A percentile compares a stretch with the other conserved stretches of the same genome.
These are phyloP conservation scores for Nansenia antarctica DNA, from an alignment of 2,113 vertebrate species.

Conservation along the genomic window DNA sequence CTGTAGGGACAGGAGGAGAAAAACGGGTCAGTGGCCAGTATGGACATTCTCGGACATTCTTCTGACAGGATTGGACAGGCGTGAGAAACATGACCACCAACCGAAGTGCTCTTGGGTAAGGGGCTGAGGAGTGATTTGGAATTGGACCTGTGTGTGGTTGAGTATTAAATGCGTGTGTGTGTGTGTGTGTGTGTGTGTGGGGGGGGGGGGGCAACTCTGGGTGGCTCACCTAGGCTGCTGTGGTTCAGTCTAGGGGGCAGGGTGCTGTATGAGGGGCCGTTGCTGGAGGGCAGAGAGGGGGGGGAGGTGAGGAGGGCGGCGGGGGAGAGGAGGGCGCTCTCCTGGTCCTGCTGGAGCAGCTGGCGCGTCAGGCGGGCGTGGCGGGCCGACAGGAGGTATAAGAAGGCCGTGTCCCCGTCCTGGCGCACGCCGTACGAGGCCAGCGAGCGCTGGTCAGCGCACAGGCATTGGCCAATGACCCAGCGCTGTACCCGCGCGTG, in stretches of 20 bases:
- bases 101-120: too few species aligned
- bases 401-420: conserved; percentile 85
- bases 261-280: conserved; percentile 63
- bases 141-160: too few species aligned
- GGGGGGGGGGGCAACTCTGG: neutral
- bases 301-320: neutral
- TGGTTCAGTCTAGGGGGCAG: conserved; percentile 67
- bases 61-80: too few species aligned
- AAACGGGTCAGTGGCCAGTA: conserved; percentile 1
- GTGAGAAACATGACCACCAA: too few species aligned
- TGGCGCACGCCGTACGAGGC: conserved; percentile 83
- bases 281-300: conserved; percentile 12
- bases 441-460: conserved; percentile 79
- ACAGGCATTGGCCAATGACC: conserved; percentile 89
- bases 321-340: conserved; percentile 62
- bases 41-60: too few species aligned
- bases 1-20: conserved; percentile 29
- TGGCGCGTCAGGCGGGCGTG: conserved; percentile 74
- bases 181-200: neutral
- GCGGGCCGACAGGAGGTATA: conserved; percentile 86
- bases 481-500: conserved; percentile 90
- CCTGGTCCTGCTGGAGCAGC: conserved; percentile 82
- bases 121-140: too few species aligned
- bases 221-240: conserved; percentile 64
- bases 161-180: neutral